A percentile compares a stretch with the other conserved stretches of the same genome.
Evolutionary conservation across 2,113 vertebrate genomes (phyloP).

Genomic region (Sminthopsis crassicaudata): DNA sequence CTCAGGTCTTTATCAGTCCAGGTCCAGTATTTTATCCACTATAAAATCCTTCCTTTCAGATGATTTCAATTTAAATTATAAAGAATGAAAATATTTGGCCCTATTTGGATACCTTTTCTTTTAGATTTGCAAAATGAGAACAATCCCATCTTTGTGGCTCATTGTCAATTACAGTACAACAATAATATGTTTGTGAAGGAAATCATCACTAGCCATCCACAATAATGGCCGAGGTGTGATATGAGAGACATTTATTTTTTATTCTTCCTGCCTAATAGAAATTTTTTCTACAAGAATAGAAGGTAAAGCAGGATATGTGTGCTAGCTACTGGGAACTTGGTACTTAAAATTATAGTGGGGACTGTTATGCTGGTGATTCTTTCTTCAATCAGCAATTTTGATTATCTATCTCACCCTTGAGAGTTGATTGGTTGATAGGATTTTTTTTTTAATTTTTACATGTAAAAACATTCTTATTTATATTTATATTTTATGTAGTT

Average conservation of each 20-base stretch:
- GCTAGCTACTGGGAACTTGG: background rate
- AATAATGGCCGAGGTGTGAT: background rate
- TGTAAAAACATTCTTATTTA: background rate
- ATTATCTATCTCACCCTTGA: background rate
- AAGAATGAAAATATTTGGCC: conserved; percentile 47
- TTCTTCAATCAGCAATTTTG: background rate
- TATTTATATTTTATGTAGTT: too few relatives aligned
- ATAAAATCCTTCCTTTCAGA: background rate
- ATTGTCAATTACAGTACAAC: background rate
- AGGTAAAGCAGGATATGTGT: background rate
- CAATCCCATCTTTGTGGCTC: background rate
- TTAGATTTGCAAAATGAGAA: background rate
- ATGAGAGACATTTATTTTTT: background rate
- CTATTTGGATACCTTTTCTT: background rate
- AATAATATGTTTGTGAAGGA: background rate
- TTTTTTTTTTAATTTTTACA: too few relatives aligned
- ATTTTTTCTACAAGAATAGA: background rate
- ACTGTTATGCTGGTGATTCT: background rate
- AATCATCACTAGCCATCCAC: background rate
- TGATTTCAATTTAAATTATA: conserved; percentile 51
- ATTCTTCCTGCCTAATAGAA: background rate
- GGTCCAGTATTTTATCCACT: background rate
- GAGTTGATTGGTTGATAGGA: background rate
- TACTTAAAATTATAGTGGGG: background rate
- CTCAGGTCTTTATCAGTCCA: background rate